phyloP scores from a whole-genome alignment of 2,113 vertebrate genomes.

The Puntigrus tetrazona region DNA sequence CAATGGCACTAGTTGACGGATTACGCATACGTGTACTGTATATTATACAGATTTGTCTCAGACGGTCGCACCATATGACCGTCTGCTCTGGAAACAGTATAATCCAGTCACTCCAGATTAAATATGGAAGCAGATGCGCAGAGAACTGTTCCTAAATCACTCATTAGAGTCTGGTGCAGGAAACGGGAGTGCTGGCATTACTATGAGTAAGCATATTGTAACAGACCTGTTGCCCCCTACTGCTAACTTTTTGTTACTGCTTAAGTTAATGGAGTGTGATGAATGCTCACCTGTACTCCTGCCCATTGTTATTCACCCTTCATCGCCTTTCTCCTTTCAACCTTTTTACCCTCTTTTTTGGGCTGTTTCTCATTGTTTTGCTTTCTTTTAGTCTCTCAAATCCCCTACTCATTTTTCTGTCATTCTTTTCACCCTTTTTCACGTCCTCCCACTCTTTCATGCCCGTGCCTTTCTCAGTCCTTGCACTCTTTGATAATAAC shows the following conservation, averaged over 20 bases:
- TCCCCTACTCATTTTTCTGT: background rate
- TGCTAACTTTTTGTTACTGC: constrained; percentile 43
- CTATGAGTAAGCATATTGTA: constrained; percentile 14
- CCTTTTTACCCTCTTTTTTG: background rate
- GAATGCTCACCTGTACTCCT: constrained; percentile 39
- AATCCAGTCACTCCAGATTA: background rate
- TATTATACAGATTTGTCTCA: background rate
- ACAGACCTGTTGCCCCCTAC: constrained; percentile 50
- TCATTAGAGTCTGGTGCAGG: background rate
- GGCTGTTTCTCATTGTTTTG: background rate
- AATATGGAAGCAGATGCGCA: background rate
- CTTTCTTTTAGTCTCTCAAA: constrained; percentile 6
- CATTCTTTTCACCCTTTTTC: background rate
- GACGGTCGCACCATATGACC: background rate
- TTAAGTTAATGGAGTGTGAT: constrained; percentile 36
- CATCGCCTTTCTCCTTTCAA: background rate
- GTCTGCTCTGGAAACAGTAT: background rate
- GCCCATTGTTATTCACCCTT: constrained; percentile 11
- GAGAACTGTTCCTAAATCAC: constrained; percentile 16
- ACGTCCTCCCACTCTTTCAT: background rate
- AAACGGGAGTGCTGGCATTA: background rate
- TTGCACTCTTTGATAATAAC: constrained; percentile 2
- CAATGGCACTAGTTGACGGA: background rate
- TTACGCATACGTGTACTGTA: background rate
- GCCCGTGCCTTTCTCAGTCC: background rate